Base-by-base conservation (phyloP, 2,113 vertebrate genomes). In the Pao palembangensis region DNA sequence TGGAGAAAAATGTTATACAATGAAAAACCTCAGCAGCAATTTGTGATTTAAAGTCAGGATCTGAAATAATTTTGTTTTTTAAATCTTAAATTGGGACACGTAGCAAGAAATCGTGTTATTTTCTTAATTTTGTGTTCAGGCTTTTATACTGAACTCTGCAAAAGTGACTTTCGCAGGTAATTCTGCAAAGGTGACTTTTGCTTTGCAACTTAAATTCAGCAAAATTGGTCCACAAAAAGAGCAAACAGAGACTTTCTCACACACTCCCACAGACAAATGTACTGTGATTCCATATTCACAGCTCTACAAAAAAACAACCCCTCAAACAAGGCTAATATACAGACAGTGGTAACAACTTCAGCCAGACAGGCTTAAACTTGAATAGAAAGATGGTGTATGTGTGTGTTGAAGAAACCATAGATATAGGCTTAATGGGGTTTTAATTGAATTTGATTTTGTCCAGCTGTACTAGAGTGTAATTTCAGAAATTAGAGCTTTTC, bases 211-310 rank as follows among this genome's bases (percentile, higher is more conserved):
- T 52, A 59, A 20, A 17, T 41, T 65, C 42, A 11, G 28, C 53
- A 62, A 65, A 58, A 60, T 72, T 57, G 60, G 56, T 8, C 28
- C 8, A 42, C 58, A 41, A 38, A 31, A 67, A 59, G 69, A 16
- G 44, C 52, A 34, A 52, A 52, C 21, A 49, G 6, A 28, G 3
- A 28, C 25, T 28, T 28, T 28, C 25, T 7, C 20, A 69, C 56
- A 78, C 21, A 74, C 47, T 79, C 28, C 70, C 51, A 47, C 51
- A 56, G 51, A 63, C 21, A 68, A 47, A 73, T 66, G 64, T 65
- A 60, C 43, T 34, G 55, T 43, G 54, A 75, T 75, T 81, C 61
- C 78, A 81, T 82, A 87, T 83, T 84, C 78, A 84, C 79, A 21
- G 62, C 73, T 51, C 73, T 81, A 69, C 73, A 72, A 76, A 73